Base-by-base conservation (phyloP, 2,888 invertebrate species). In the Malthinus flaveolus region DNA sequence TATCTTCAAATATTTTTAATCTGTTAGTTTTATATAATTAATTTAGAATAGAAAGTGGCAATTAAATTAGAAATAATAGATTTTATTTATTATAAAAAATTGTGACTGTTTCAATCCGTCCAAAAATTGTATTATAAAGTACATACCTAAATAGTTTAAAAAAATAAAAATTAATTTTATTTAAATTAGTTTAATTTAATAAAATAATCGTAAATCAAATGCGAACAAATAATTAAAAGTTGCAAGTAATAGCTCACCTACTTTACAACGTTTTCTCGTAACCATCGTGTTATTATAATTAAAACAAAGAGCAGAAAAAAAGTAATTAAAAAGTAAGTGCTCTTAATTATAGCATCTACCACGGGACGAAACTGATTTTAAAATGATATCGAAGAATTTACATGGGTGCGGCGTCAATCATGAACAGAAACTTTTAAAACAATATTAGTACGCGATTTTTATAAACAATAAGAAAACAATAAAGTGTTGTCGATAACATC, bases 241-340 rank as follows among this genome's bases (percentile, higher is more conserved):
- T 45, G 39, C 37, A 12, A 32, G 23, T 32, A 66, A 67, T 68
- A 69, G 67, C 69, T 68, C 66, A 67, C 55, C 56, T 55, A 60
- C 51, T 52, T 55, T 67, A 66, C 68, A 71, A 68, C 69, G 67
- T 72, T 72, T 73, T 72, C 71, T 66, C 70, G 73, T 73, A 73
- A 74, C 71, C 67, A 71, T 63, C 66, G 61, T 75, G 71, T 74
- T 69, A 76, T 75, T 76, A 75, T 70, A 75, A 75, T 75, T 73
- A 74, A 72, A 42, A 42, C 15, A 39, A 39, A 39, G 15, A 36
- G 15, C 67, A 62, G 73, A 75, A 76, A 75, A 76, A 76, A 72
- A 71, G 74, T 76, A 76, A 77, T 76, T 76, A 77, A 76, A 76
- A 75, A 73, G 67, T 75, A 76, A 76, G 75, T 66, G 75, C 67